A percentile compares a stretch with the other conserved stretches of the same genome.
These are phyloP conservation scores for Drosophila truncata DNA, from an alignment of 1,140 invertebrate genomes.

Conservation along the genomic window DNA sequence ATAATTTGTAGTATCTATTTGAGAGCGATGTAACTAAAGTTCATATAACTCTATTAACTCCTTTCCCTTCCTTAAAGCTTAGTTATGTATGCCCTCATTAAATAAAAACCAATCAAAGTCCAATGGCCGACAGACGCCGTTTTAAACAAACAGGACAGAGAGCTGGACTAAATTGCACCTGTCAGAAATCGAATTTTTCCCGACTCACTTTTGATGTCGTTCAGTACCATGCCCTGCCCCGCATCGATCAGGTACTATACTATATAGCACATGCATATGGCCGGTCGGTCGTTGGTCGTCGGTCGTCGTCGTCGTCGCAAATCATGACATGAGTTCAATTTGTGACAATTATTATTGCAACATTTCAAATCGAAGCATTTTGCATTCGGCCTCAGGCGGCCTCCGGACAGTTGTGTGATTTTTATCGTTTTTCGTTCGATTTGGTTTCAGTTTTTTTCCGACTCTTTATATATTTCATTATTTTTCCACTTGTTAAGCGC, in stretches of 20 bases:
- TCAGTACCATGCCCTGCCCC: slow-evolving; percentile 2
- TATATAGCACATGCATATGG: slow-evolving; percentile 1
- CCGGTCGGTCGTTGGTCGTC: slow-evolving; percentile 23
- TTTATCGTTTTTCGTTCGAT: slow-evolving; percentile 66
- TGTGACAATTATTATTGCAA: slow-evolving; percentile 71
- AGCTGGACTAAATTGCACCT: slow-evolving; percentile 61
- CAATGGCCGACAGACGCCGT: slow-evolving; percentile 7
- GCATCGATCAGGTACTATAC: slow-evolving; percentile 20
- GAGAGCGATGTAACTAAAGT: no score
- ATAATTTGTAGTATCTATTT: background rate
- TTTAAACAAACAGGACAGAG: slow-evolving; percentile 32
- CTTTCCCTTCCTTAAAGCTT: background rate
- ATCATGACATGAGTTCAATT: slow-evolving; percentile 71
- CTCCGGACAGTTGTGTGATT: slow-evolving; percentile 59
- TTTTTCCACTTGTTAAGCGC: slow-evolving; percentile 42
- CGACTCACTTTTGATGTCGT: slow-evolving; percentile 14
- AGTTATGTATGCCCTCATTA: slow-evolving; percentile 14
- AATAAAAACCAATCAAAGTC: slow-evolving; percentile 41
- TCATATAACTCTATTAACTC: no score
- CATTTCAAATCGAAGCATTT: slow-evolving; percentile 65
- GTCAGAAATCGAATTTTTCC: slow-evolving; percentile 57
- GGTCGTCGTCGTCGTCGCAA: slow-evolving; percentile 49
- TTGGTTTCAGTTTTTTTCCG: slow-evolving; percentile 44
- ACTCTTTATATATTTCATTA: slow-evolving; percentile 45
- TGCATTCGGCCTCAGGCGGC: slow-evolving; percentile 62